Base-by-base conservation (phyloP, 2,797 vertebrate genomes). In the Cyprinella venusta region DNA sequence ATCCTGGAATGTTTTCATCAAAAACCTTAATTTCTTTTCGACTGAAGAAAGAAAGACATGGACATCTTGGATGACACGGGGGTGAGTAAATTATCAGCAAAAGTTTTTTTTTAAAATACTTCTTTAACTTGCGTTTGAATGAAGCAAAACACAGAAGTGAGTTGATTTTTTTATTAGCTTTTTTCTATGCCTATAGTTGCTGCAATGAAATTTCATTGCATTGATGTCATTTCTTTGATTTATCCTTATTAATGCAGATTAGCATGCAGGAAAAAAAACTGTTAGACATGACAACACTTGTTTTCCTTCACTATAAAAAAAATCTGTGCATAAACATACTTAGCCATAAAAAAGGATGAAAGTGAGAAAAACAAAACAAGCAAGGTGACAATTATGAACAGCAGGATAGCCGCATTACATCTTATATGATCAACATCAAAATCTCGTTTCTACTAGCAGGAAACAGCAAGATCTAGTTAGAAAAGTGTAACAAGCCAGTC, bases 401-500 rank as follows among this genome's bases (percentile, higher is more conserved):
- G 52, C 26, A 72, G 48, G 26, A 72, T 33, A 72, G 70, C 26
- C 9, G 6, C 26, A 52, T 72, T 72, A 72, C 8, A 52, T 52
- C 48, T 72, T 72, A 36, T 36, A 72, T 21, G 5, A 72, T 72
- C 70, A 72, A 71, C 15, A 71, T 72, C 48, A 72, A 21, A 52
- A 36, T 72, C 70, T 21, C n/a, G n/a, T n/a, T n/a, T n/a, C n/a
- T n/a, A 19, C 70, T 52, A 72, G 26, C 26, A 36, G 48, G 1
- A 4, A 24, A 38, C 52, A 56, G 21, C 19, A 24, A 38, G 33
- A 75, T 75, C 21, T n/a, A 56, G 72, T 38, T 75, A n/a, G 71
- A 74, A 75, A 75, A 56, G 19, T 56, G 12, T 75, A 56, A 75
- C 50, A 75, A 75, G 72, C 21, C 72, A 59, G 52, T 59, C 50